Evolutionary conservation across 2,113 vertebrate species (phyloP), one percentile per base, ranked within the genome.

Genomic region (Aegotheles bennettii): DNA sequence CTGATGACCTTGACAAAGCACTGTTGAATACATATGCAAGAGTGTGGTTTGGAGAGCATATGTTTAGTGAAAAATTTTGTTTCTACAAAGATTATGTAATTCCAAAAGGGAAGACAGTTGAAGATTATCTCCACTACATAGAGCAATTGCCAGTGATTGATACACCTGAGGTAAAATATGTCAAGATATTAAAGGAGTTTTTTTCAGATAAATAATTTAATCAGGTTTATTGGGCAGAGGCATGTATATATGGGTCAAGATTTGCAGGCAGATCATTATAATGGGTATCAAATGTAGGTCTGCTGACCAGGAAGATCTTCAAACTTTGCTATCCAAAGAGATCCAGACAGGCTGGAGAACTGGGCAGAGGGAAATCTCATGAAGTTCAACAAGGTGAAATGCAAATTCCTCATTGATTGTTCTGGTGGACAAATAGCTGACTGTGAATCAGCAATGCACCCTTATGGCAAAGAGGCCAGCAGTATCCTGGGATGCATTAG

Each of bases 11-110:
- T 47, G 98, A 99, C 96, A 99, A 99, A 78, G 93, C 77, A 3
- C 97, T 99, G 60, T 98, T 99, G 21, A 99, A 98, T 38, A 98
- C 98, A 0, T 98, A 98, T 35, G 67, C 98, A 3, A 90, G 75
- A 4, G 98, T 98, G 53, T 99, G 98, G 98, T 99, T 99, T 93
- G 98, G 98, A 28, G 98, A 98, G 74, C 96, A 91, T 94, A 98
- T 98, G 81, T 98, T 98, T 92, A 87, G 68, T 4, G 97, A 98
- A 51, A 96, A 79, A 2, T 98, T 99, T 93, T 98, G 92, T 84
- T 99, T 99, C 97, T 99, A 98, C 90, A 97, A 97, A 71, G 98
- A 96, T 70, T 99, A 99, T 69, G 60, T 81, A 51, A 97, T 98
- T 83, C 98, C 98, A 5, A 87, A 89, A 86, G 97, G 97, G 73